These are phyloP conservation scores for Disparrhopalites patrizii DNA, from an alignment of 2,888 invertebrate genomes.

Conservation along the genomic window DNA sequence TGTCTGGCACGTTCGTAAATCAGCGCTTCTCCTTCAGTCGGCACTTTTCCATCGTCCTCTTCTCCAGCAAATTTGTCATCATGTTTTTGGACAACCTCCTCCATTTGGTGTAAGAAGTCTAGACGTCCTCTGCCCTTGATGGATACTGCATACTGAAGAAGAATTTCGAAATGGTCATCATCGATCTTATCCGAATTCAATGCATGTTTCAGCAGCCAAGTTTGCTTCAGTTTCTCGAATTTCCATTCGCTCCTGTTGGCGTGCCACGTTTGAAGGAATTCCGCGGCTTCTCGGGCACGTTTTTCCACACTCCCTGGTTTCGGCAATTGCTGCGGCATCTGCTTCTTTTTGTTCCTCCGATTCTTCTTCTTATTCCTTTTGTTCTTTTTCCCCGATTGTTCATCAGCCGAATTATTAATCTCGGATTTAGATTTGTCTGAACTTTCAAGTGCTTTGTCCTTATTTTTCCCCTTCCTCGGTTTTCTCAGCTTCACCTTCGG, in stretches of 20 bases:
- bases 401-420: background rate
- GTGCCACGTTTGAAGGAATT: conserved; percentile 61
- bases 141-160: conserved; percentile 68
- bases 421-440: background rate
- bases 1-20: conserved; percentile 62
- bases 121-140: conserved; percentile 63
- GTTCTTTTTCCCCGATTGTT: background rate
- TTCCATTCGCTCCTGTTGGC: conserved; percentile 68
- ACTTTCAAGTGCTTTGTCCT: background rate
- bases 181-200: conserved; percentile 28
- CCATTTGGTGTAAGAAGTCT: conserved; percentile 33
- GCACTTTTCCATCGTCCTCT: no score
- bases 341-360: conserved; percentile 26
- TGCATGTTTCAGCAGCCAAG: conserved; percentile 66
- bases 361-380: conserved; percentile 25
- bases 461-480: conserved; percentile 2
- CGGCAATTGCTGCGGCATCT: background rate
- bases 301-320: conserved; percentile 23
- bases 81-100: conserved; percentile 51
- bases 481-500: conserved; percentile 16
- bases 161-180: conserved; percentile 61
- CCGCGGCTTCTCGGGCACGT: conserved; percentile 30
- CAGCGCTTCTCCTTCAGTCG: conserved; percentile 21
- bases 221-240: conserved; percentile 72
- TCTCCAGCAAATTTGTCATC: conserved; percentile 61